These are phyloP conservation scores for Tetragnatha versicolor DNA, from an alignment of 1,140 invertebrate genomes.

Conservation along the genomic window DNA sequence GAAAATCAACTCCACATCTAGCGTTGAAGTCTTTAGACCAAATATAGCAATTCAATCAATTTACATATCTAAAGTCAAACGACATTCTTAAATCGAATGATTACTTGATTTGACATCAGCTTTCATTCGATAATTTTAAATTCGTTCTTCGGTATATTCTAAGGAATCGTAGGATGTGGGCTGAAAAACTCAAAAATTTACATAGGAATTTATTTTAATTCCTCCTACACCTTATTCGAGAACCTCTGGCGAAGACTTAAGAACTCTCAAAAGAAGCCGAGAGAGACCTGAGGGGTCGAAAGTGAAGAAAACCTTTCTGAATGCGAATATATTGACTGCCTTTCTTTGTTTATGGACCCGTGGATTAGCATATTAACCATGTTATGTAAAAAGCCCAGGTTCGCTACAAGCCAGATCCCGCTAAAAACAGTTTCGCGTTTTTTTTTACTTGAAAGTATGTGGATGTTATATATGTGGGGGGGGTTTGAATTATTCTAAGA, in stretches of 20 bases:
- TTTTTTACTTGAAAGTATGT: neutral
- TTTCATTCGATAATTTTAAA: no score
- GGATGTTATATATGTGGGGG: neutral
- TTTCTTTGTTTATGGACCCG: neutral
- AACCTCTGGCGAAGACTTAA: neutral
- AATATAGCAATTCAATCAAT: no score
- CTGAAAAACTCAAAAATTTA: neutral
- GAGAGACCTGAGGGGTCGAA: neutral
- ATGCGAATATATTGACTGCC: slow-evolving; percentile 32
- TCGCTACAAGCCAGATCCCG: slow-evolving; percentile 18
- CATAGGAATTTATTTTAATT: neutral
- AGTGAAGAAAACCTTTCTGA: slow-evolving; percentile 6
- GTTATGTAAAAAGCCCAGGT: neutral
- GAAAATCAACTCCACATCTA: no score
- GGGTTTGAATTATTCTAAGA: neutral
- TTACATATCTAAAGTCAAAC: no score
- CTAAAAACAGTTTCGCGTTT: neutral
- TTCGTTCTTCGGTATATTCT: no score
- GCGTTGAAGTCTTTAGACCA: no score
- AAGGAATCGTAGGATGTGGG: neutral
- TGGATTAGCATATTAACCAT: slow-evolving; percentile 46
- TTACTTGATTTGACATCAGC: no score
- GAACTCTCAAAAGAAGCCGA: neutral
- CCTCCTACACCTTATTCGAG: neutral
- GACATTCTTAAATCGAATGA: no score